phyloP scores from a whole-genome alignment of 2,888 invertebrate species.

The Onthophagus sagittarius region DNA sequence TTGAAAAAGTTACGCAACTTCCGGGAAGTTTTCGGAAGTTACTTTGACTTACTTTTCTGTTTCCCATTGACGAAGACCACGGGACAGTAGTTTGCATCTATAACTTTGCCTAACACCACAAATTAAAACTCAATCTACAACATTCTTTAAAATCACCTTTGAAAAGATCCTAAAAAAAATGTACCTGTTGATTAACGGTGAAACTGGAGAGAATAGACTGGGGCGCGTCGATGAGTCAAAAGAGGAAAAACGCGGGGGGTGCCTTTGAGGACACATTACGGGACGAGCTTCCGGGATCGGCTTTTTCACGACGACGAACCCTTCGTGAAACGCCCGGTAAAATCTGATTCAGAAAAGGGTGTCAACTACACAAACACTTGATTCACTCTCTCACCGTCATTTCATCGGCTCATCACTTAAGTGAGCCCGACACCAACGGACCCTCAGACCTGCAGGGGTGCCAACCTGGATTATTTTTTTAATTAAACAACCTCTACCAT shows the following conservation, averaged over 20 bases:
- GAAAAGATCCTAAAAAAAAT: constrained; percentile 4
- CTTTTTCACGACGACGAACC: constrained; percentile 14
- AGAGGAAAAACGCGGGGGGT: constrained; percentile 22
- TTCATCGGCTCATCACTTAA: constrained; percentile 40
- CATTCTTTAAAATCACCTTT: no score
- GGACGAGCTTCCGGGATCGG: constrained; percentile 14
- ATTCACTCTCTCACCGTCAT: constrained; percentile 42
- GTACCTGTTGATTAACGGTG: constrained; percentile 25
- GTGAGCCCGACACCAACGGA: constrained; percentile 17
- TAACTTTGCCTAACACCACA: neutral
- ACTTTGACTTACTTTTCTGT: constrained; percentile 11
- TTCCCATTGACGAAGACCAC: neutral
- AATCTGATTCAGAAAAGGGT: constrained; percentile 45
- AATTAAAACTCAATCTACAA: no score
- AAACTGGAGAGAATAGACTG: constrained; percentile 14
- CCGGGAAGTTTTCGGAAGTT: constrained; percentile 9
- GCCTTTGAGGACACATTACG: constrained; percentile 25
- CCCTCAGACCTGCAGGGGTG: constrained; percentile 1
- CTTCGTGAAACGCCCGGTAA: constrained; percentile 39
- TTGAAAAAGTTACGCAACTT: constrained; percentile 4
- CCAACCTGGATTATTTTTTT: constrained; percentile 12
- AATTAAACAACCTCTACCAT: constrained; percentile 3
- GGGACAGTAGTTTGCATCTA: neutral
- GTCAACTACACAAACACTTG: constrained; percentile 47
- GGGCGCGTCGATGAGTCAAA: constrained; percentile 8